These are phyloP conservation scores for Calyptomena viridis DNA, from an alignment of 2,113 vertebrate genomes.

Conservation along the genomic window DNA sequence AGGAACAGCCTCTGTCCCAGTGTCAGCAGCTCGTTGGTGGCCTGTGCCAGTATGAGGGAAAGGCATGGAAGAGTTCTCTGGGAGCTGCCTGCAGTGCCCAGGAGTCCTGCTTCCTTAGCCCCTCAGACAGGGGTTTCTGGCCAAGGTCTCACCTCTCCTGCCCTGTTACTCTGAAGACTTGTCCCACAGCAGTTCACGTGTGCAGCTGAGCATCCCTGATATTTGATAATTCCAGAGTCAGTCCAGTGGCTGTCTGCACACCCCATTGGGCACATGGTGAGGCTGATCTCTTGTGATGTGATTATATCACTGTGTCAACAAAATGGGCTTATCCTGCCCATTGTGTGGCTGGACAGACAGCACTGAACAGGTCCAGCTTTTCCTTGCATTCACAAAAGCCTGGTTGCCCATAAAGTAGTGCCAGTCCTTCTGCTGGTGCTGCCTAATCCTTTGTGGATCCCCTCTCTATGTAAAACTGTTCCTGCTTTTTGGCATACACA, in stretches of 20 bases:
- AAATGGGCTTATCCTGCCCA: conserved; percentile 6
- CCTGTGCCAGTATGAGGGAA: neutral
- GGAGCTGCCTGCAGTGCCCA: neutral
- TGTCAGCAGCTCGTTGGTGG: neutral
- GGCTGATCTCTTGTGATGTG: conserved; percentile 33
- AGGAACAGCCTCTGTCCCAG: neutral
- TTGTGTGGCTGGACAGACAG: neutral
- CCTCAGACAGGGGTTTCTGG: neutral
- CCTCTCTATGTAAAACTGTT: neutral
- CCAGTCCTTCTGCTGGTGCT: neutral
- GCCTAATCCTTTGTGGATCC: neutral
- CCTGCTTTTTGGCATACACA: neutral
- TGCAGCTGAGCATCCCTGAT: neutral
- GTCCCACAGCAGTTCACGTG: neutral
- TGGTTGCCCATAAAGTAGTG: neutral
- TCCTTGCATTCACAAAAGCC: neutral
- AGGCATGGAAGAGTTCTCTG: neutral
- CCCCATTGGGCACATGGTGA: neutral
- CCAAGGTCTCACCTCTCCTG: neutral
- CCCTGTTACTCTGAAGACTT: neutral
- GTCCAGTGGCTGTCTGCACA: neutral
- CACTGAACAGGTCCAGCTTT: neutral
- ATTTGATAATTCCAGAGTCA: neutral
- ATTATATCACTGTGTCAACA: neutral
- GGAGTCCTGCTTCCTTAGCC: neutral